Evolutionary conservation across 1,140 invertebrate species (phyloP), one percentile per base, ranked within the genome.

Genomic region (Halotydeus destructor): DNA sequence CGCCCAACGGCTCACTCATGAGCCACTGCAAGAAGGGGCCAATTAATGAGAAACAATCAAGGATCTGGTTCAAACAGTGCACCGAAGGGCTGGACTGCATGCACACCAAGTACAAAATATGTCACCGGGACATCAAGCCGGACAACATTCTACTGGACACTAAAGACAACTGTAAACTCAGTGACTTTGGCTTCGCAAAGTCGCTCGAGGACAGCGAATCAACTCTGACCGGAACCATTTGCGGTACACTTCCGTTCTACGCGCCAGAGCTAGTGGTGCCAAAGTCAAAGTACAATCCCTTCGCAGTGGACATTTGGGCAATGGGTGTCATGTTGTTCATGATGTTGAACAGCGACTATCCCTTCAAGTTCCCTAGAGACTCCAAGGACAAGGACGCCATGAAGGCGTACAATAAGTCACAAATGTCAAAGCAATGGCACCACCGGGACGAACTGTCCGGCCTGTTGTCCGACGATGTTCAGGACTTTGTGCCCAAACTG

Each of bases 221-320:
- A 24, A 19, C 30, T 33, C 24, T 45, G 12, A 21, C 40, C 9
- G 41, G 9, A 8, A 44, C 42, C 14, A 25, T 45, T 12, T 44
- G 42, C 24, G 42, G 42, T 9, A 44, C 38, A 18, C 16, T 21
- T 28, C 39, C 40, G 8, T 44, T n/a, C 21, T 47, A 14, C 8
- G 11, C 14, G 12, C 42, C 42, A 16, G 22, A 44, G 30, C 9
- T 45, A 16, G 4, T 45, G 9, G 12, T 9, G 9, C 14, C 19
- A n/a, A 31, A 38, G 22, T 11, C 9, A 9, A 12, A 31, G 12
- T 45, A 45, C 22, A 36, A 45, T 24, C 45, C 44, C 4, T 37
- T 38, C 6, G 76, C 80, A 11, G 75, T 83, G 27, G 89, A 97
- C 59, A 75, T 96, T 35, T 97, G 89, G 89, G 82, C 89, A 1